These are phyloP conservation scores for Achatina immaculata DNA, from an alignment of 1,140 invertebrate genomes.

Conservation along the genomic window DNA sequence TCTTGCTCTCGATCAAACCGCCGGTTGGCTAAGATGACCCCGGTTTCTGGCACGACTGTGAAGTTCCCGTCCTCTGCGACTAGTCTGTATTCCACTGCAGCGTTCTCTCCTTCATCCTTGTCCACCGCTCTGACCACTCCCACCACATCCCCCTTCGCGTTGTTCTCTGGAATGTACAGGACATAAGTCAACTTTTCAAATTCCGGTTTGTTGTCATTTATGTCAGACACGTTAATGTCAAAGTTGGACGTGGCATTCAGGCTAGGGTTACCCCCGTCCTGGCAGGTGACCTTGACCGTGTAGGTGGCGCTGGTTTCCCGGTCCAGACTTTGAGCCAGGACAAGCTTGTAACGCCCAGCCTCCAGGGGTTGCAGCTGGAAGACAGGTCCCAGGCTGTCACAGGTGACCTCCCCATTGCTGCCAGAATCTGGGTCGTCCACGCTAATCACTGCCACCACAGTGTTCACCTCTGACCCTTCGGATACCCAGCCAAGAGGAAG, in stretches of 20 bases:
- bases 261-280: constrained; percentile 54
- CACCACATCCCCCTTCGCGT: constrained; percentile 32
- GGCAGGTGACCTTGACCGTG: constrained; percentile 50
- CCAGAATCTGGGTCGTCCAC: constrained; percentile 58
- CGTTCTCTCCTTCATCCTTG: constrained; percentile 46
- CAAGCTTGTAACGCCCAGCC: constrained; percentile 54
- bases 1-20: constrained; percentile 49
- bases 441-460: constrained; percentile 57
- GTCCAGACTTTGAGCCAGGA: constrained; percentile 46
- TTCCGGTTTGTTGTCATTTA: constrained; percentile 58
- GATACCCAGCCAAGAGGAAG: constrained; percentile 49
- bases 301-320: constrained; percentile 48
- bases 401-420: constrained; percentile 56
- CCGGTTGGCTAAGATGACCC: constrained; percentile 41
- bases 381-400: constrained; percentile 46
- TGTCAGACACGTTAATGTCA: constrained; percentile 52
- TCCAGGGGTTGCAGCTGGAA: constrained; percentile 56
- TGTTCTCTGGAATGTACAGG: constrained; percentile 43
- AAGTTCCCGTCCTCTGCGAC: constrained; percentile 28
- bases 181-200: constrained; percentile 46
- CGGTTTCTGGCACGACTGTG: constrained; percentile 26
- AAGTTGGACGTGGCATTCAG: constrained; percentile 50
- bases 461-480: constrained; percentile 68
- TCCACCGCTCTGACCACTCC: constrained; percentile 50
- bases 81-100: constrained; percentile 47